phyloP scores from a whole-genome alignment of 2,113 vertebrate species.

The Saguinus imperator region DNA sequence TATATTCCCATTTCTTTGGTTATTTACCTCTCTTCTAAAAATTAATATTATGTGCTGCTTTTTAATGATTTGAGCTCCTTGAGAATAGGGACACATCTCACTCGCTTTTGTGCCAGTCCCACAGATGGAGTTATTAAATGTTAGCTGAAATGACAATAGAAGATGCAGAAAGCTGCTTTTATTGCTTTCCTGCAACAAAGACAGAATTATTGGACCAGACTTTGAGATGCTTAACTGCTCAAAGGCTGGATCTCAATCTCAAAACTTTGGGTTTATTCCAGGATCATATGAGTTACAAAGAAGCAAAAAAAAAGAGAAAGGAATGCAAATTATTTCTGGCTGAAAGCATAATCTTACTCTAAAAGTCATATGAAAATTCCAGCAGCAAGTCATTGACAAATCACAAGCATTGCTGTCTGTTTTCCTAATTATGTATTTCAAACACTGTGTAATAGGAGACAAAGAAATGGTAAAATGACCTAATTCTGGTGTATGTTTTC shows the following conservation, averaged over 20 bases:
- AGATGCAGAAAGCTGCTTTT: background rate
- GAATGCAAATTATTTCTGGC: slow-evolving; percentile 63
- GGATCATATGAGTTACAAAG: slow-evolving; percentile 54
- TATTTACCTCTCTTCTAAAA: background rate
- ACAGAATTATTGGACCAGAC: slow-evolving; percentile 44
- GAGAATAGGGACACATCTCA: background rate
- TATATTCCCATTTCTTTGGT: background rate
- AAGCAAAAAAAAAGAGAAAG: background rate
- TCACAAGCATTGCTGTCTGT: background rate
- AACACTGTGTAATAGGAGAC: background rate
- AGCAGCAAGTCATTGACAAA: slow-evolving; percentile 17
- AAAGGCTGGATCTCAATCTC: slow-evolving; percentile 24
- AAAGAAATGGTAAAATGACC: background rate
- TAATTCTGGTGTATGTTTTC: background rate
- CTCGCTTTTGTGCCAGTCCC: background rate
- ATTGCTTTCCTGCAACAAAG: slow-evolving; percentile 45
- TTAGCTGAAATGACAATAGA: background rate
- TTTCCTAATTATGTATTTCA: background rate
- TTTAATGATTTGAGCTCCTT: background rate
- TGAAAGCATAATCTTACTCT: slow-evolving; percentile 33
- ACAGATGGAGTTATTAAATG: background rate
- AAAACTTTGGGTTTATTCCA: slow-evolving; percentile 44
- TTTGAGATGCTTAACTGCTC: slow-evolving; percentile 6
- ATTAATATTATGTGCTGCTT: background rate
- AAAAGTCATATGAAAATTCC: slow-evolving; percentile 66